Evolutionary conservation across 2,797 vertebrate genomes (phyloP).

Genomic region (Macropus fuliginosus): DNA sequence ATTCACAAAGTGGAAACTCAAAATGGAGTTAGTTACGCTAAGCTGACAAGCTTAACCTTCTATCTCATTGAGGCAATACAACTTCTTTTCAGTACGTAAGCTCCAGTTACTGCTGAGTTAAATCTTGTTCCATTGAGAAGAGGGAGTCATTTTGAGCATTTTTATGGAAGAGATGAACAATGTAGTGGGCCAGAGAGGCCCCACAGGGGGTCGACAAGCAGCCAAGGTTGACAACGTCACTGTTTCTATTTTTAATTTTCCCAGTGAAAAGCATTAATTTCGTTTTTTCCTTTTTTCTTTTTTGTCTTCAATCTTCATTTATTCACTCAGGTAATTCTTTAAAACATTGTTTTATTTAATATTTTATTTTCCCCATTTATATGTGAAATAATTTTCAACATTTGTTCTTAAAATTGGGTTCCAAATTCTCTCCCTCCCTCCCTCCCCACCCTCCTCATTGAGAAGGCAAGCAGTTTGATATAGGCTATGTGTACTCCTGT

Average conservation of each 20-base stretch:
- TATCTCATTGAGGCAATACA: neutral
- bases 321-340: neutral
- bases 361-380: neutral
- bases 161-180: neutral
- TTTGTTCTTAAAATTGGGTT: neutral
- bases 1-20: neutral
- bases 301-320: no score
- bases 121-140: neutral
- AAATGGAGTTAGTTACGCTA: neutral
- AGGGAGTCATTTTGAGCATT: neutral
- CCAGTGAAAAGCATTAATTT: neutral
- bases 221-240: neutral
- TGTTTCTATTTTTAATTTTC: neutral
- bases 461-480: neutral
- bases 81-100: neutral
- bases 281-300: neutral
- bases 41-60: neutral
- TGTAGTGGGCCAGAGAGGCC: no score
- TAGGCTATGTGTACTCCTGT: neutral
- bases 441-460: neutral
- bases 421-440: neutral
- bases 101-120: neutral
- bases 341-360: neutral
- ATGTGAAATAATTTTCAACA: neutral
- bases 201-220: neutral